Evolutionary conservation across 2,888 invertebrate genomes (phyloP).

Genomic region (Drosophila rellima): DNA sequence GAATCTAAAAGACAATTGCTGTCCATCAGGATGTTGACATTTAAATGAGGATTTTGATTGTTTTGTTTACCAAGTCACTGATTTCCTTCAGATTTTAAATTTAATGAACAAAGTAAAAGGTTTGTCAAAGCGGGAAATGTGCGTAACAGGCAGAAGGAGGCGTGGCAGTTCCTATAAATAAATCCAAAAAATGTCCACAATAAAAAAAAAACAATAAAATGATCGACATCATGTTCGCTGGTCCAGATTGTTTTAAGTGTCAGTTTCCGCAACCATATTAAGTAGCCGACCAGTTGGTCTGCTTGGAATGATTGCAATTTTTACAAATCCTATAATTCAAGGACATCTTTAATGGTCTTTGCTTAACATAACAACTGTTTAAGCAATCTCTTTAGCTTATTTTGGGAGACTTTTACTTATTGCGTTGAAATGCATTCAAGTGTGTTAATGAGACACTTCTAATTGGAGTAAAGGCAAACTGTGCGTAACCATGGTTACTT

Average conservation of each 20-base stretch:
- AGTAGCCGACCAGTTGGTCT: constrained; percentile 10
- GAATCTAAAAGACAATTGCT: background rate
- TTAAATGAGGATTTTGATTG: constrained; percentile 7
- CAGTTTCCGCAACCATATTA: constrained; percentile 8
- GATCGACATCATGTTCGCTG: constrained; percentile 10
- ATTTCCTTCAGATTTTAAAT: background rate
- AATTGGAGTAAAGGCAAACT: constrained; percentile 25
- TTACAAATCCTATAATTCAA: background rate
- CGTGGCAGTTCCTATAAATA: no score
- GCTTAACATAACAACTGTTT: background rate
- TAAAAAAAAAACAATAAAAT: no score
- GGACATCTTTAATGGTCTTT: background rate
- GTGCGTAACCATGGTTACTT: constrained; percentile 22
- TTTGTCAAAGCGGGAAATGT: no score
- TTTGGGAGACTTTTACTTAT: background rate
- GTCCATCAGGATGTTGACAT: constrained; percentile 10
- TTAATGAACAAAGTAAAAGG: background rate
- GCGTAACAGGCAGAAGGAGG: background rate
- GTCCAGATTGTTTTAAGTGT: background rate
- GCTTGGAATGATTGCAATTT: no score
- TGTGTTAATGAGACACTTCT: constrained; percentile 14
- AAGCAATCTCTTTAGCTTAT: background rate
- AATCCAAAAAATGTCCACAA: no score
- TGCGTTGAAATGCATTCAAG: constrained; percentile 11
- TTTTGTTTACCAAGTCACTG: constrained; percentile 2